Evolutionary conservation across 2,888 invertebrate species (phyloP).

Genomic region (Hipparchia sbordonii): DNA sequence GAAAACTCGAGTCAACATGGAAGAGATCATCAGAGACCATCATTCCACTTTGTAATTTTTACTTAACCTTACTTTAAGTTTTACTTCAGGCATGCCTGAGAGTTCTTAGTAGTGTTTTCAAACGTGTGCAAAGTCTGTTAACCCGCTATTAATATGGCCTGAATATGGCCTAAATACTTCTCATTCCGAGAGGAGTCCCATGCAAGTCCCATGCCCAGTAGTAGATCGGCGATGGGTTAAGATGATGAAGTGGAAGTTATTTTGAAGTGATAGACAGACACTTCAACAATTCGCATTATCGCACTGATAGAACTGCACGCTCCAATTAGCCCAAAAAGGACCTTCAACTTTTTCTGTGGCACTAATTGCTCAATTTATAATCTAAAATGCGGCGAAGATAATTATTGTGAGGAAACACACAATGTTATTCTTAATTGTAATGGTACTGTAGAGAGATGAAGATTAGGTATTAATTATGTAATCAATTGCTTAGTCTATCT

Average conservation of each 20-base stretch:
- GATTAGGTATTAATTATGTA: constrained; percentile 2
- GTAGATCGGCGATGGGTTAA: not conserved
- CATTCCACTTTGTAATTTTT: too few species aligned
- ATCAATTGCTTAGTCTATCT: constrained; percentile 1
- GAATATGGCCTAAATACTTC: too few species aligned
- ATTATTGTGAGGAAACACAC: not conserved
- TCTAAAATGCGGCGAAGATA: constrained; percentile 26
- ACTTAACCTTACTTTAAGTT: too few species aligned
- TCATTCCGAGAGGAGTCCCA: too few species aligned
- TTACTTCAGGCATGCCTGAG: too few species aligned
- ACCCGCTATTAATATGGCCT: too few species aligned
- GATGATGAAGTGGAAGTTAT: not conserved
- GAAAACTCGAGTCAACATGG: too few species aligned
- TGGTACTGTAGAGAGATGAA: not conserved
- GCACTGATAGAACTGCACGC: constrained; percentile 2
- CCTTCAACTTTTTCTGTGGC: constrained; percentile 23
- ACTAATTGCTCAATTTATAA: constrained; percentile 34
- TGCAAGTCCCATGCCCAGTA: too few species aligned
- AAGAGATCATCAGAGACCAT: too few species aligned
- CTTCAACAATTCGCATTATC: not conserved
- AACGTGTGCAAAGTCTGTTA: too few species aligned
- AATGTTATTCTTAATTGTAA: not conserved
- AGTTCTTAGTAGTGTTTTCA: too few species aligned
- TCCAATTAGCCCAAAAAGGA: constrained; percentile 18
- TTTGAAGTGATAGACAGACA: too few species aligned